A percentile compares a stretch with the other conserved stretches of the same genome.
Evolutionary conservation across 2,113 vertebrate species (phyloP).

Genomic region (Megalops atlanticus): DNA sequence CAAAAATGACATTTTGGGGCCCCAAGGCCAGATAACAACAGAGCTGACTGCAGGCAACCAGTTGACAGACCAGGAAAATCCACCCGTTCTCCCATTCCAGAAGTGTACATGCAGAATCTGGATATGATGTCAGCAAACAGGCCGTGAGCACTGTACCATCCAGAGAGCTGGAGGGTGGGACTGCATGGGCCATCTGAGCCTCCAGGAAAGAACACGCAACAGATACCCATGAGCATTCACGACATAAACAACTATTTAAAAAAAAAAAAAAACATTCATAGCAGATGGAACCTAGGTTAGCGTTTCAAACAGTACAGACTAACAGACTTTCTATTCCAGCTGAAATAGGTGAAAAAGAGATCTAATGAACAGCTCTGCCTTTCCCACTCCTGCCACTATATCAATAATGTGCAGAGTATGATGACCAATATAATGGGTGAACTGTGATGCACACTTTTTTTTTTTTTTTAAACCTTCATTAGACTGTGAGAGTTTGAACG

Average conservation of each 20-base stretch:
- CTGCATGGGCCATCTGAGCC: no score
- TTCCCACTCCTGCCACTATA: neutral
- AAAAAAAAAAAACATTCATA: neutral
- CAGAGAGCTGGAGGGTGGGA: neutral
- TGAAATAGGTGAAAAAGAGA: neutral
- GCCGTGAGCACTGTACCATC: no score
- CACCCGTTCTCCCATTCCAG: no score
- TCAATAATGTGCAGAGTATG: neutral
- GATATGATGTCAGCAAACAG: no score
- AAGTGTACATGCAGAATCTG: no score
- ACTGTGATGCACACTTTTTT: no score
- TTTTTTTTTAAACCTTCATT: no score
- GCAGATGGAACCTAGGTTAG: neutral
- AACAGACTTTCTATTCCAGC: neutral
- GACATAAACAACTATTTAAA: neutral
- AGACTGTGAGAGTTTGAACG: neutral
- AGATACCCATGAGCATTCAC: neutral
- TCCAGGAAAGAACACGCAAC: neutral
- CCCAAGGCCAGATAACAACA: no score
- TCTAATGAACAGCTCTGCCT: neutral
- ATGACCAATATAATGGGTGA: neutral
- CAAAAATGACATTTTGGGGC: no score
- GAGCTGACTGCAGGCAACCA: no score
- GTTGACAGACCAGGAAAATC: no score
- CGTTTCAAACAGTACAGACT: neutral